Conservation (phyloP, 2,113 vertebrate species). For the Petroica traversi region DNA sequence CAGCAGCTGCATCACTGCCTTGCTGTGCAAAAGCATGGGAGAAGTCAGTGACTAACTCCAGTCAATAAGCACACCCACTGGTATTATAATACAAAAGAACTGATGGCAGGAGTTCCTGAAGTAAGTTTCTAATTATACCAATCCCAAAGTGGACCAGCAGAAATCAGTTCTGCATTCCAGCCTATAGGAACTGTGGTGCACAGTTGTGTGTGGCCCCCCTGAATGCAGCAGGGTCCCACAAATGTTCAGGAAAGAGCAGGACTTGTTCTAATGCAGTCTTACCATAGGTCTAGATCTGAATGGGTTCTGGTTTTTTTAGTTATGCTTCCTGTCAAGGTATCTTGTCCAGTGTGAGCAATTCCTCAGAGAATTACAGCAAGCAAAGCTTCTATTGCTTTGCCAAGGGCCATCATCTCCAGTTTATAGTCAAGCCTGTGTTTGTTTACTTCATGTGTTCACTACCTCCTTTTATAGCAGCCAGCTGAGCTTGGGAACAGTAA, state of each 20-base stretch:
- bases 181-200: fast-evolving
- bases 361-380: background rate
- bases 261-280: background rate
- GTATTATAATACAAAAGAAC: background rate
- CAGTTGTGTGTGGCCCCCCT: fast-evolving
- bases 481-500: background rate
- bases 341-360: background rate
- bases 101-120: background rate
- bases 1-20: background rate
- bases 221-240: background rate
- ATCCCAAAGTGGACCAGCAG: background rate
- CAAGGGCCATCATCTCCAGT: background rate
- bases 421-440: background rate
- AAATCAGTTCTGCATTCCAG: background rate
- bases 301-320: fast-evolving
- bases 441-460: background rate
- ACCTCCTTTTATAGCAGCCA: background rate
- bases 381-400: background rate
- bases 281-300: background rate
- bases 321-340: background rate
- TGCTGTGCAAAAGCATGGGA: background rate
- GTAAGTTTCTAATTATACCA: background rate
- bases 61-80: background rate
- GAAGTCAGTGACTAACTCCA: background rate
- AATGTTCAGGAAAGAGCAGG: background rate